Percentiles rank a stretch among this genome's conserved stretches.
Evolutionary conservation across 2,797 vertebrate species (phyloP).

Genomic region (Danio choprae): DNA sequence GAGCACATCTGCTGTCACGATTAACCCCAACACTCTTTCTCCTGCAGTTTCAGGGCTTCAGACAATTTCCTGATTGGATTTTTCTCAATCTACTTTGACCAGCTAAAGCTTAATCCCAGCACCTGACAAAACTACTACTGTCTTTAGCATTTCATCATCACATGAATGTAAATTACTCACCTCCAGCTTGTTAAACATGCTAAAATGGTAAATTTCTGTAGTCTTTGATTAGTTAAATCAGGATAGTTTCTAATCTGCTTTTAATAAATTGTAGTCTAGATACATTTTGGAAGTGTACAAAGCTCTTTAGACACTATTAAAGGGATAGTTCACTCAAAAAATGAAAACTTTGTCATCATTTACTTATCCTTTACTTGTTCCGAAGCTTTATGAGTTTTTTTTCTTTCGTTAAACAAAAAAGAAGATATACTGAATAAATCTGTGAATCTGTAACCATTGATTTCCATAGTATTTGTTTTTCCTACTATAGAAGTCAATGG

Average conservation of each 20-base stretch:
- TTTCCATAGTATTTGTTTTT: no score
- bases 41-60: neutral
- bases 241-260: neutral
- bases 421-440: no score
- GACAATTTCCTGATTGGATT: constrained; percentile 18
- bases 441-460: no score
- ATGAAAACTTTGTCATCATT: no score
- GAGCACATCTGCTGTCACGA: neutral
- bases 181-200: neutral
- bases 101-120: neutral
- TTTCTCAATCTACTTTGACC: constrained; percentile 1
- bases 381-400: no score
- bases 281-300: neutral
- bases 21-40: neutral
- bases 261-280: no score
- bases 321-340: no score
- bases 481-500: no score
- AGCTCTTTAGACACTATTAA: neutral
- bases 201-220: no score
- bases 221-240: no score
- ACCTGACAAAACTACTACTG: neutral
- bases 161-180: neutral
- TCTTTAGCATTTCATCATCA: neutral
- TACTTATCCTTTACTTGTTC: no score
- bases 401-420: no score